Conservation (phyloP, 2,797 vertebrate genomes). For the Catamblyrhynchus diadema region DNA sequence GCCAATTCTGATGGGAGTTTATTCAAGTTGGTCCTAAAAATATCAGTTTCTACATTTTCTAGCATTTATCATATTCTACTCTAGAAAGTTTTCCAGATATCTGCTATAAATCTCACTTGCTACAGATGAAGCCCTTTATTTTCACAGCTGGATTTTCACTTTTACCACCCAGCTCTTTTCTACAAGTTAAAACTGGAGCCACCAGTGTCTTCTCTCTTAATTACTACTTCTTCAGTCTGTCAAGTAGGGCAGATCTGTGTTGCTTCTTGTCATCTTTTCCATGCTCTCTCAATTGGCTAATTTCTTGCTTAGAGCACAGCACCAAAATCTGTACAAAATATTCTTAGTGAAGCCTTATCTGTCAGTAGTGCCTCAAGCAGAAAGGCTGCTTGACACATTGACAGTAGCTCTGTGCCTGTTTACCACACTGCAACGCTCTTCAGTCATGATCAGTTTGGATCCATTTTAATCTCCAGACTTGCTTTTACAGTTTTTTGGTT, state of each 20-base stretch:
- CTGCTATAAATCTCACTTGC: not conserved
- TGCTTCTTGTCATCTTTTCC: not conserved
- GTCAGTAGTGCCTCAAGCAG: not conserved
- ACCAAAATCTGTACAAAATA: not conserved
- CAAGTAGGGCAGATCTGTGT: not conserved
- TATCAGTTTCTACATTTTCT: not conserved
- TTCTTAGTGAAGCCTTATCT: not conserved
- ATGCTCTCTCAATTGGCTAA: not conserved
- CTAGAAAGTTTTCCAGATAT: not conserved
- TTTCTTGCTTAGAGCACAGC: not conserved
- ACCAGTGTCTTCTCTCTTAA: not conserved
- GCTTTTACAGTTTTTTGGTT: not conserved
- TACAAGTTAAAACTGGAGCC: not conserved
- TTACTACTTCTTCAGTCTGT: not conserved
- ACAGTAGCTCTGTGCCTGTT: not conserved
- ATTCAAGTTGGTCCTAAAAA: not conserved
- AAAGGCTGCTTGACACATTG: not conserved
- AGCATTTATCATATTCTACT: not conserved
- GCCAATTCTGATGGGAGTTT: not conserved
- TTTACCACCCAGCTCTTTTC: not conserved
- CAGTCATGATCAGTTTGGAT: not conserved
- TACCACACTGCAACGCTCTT: accelerated
- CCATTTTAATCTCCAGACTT: not conserved
- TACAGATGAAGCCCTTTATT: not conserved
- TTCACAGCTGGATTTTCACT: not conserved